A percentile compares a stretch with the other conserved stretches of the same genome.
Evolutionary conservation across 2,797 vertebrate genomes (phyloP).

Genomic region (Pseudocheirus occidentalis): DNA sequence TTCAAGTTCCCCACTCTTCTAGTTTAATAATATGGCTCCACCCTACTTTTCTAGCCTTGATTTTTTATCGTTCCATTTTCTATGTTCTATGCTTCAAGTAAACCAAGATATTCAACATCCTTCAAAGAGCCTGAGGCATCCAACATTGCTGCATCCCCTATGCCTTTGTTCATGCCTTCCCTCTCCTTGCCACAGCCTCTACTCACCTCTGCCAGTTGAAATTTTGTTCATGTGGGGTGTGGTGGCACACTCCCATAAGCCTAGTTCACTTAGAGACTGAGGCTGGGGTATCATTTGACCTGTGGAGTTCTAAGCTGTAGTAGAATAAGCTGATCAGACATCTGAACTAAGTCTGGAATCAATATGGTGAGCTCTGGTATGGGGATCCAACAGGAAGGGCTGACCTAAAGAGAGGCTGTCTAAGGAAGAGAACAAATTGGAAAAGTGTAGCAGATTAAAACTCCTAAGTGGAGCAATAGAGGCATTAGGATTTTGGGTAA

Average conservation of each 20-base stretch:
- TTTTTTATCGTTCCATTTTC: neutral
- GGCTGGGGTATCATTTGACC: neutral
- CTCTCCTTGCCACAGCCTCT: neutral
- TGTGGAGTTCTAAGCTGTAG: neutral
- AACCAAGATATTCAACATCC: neutral
- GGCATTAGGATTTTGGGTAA: neutral
- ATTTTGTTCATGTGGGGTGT: neutral
- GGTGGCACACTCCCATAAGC: neutral
- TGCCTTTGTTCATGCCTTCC: neutral
- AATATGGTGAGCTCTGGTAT: neutral
- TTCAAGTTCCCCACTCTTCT: neutral
- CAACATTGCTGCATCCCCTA: neutral
- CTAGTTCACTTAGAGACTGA: neutral
- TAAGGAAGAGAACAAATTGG: neutral
- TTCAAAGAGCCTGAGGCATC: neutral
- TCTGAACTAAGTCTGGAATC: neutral
- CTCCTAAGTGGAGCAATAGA: neutral
- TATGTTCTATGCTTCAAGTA: neutral
- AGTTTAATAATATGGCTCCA: neutral
- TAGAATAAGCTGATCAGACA: neutral
- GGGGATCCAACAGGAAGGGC: neutral
- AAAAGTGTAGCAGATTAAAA: neutral
- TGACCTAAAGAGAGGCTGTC: neutral
- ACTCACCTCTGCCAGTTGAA: neutral
- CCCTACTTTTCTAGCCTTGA: neutral